phyloP scores from a whole-genome alignment of 2,113 vertebrate genomes.

The Hystrix brachyura region DNA sequence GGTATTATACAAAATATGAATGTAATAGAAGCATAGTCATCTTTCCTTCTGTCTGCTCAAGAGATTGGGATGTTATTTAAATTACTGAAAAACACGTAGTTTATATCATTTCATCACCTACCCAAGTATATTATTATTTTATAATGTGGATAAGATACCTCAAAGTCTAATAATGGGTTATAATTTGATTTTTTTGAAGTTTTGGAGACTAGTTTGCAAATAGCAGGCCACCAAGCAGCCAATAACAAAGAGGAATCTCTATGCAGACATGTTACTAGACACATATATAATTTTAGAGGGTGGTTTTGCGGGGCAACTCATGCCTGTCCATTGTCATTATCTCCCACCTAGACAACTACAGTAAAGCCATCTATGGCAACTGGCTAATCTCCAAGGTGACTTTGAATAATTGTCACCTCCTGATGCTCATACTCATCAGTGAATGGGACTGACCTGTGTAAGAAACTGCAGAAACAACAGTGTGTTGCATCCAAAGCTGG shows the following conservation, averaged over 20 bases:
- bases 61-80: slow-evolving; percentile 70
- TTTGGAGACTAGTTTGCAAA: slow-evolving; percentile 14
- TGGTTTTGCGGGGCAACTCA: neutral
- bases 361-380: neutral
- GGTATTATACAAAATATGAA: slow-evolving; percentile 77
- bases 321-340: neutral
- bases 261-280: neutral
- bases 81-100: slow-evolving; percentile 68
- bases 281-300: neutral
- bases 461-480: neutral
- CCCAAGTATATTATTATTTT: slow-evolving; percentile 41
- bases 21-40: slow-evolving; percentile 64
- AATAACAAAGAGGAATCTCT: slow-evolving; percentile 14
- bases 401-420: neutral
- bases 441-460: neutral
- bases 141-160: slow-evolving; percentile 5
- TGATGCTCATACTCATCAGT: neutral
- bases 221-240: neutral
- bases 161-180: slow-evolving; percentile 32
- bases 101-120: slow-evolving; percentile 77
- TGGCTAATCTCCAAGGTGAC: neutral
- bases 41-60: slow-evolving; percentile 45
- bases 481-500: neutral
- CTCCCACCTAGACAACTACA: neutral
- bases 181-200: neutral